A percentile compares a stretch with the other conserved stretches of the same genome.
phyloP scores from a whole-genome alignment of 1,140 invertebrate genomes.

The Drosophila kepulauana region DNA sequence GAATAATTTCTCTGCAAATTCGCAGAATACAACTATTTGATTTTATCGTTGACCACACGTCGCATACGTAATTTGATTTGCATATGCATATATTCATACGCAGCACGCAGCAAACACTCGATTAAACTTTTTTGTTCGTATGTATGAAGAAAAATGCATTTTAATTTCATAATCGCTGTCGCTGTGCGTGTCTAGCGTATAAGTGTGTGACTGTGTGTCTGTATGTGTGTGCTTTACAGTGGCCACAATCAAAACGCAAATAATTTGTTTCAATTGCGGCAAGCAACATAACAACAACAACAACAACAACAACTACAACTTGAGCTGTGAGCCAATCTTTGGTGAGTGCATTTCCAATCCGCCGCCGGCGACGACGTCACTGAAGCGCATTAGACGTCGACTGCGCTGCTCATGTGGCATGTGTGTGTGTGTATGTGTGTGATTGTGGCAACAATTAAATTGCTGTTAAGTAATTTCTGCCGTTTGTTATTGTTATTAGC shows the following conservation, averaged over 20 bases:
- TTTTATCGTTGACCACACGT: slow-evolving; percentile 21
- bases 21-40: slow-evolving; percentile 11
- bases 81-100: slow-evolving; percentile 25
- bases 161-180: slow-evolving; percentile 52
- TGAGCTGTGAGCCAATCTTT: slow-evolving; percentile 48
- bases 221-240: slow-evolving; percentile 27
- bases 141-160: slow-evolving; percentile 27
- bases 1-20: slow-evolving; percentile 19
- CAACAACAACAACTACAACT: slow-evolving; percentile 18
- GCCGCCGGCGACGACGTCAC: slow-evolving; percentile 56
- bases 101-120: slow-evolving; percentile 27
- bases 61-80: slow-evolving; percentile 39
- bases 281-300: slow-evolving; percentile 51
- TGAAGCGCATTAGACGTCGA: slow-evolving; percentile 65
- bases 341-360: slow-evolving; percentile 56
- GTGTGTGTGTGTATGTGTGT: slow-evolving; percentile 26
- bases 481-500: slow-evolving; percentile 61
- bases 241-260: slow-evolving; percentile 65
- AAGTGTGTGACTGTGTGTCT: slow-evolving; percentile 16
- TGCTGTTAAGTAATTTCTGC: slow-evolving; percentile 71
- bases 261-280: slow-evolving; percentile 75
- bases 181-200: slow-evolving; percentile 34
- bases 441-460: slow-evolving; percentile 74
- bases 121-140: slow-evolving; percentile 27
- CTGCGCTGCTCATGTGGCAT: slow-evolving; percentile 22